Base-by-base conservation (phyloP, 2,797 vertebrate genomes). In the Hypotaenidia okinawae region DNA sequence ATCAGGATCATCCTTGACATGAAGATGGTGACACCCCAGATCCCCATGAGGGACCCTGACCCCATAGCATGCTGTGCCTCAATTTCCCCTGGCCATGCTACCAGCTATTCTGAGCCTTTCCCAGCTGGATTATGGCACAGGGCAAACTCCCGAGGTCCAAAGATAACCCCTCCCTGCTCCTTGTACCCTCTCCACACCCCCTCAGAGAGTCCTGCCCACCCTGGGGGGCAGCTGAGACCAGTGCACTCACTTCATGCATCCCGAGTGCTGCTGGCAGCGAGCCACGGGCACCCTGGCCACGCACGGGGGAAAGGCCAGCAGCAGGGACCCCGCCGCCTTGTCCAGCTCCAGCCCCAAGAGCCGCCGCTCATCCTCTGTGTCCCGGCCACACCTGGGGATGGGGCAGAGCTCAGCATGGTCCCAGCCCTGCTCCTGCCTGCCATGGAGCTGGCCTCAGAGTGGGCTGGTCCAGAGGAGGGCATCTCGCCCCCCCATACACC, bases 221-320 rank as follows among this genome's bases (percentile, higher is more conserved):
- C 45, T 0, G 28, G 28, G 47, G 41, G 41, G 41, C 1, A 1
- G 35, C 84, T 16, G 59, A 32, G 62, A 13, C 47, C 5, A 0
- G 16, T 10, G 3, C 66, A 98, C 99, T 99, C 95, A 99, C 99
- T 99, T 99, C 98, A 99, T 99, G 97, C 99, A 99, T 64, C 98
- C 98, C 7, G 99, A 98, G 95, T 99, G 98, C 93, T 99, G 99
- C 94, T 99, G 99, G 97, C 99, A 99, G 59, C 99, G 98, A 6
- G 99, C 99, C 95, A 99, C 98, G 0, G 99, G 99, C 24, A 99
- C 98, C 41, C 99, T 98, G 87, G 99, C 98, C 97, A 99, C 98
- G 6, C 99, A 99, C 52, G 98, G 99, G 1, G 99, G 98, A 87
- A 99, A 99, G 86, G 98, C 98, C 13, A 99, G 97, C 81, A 99